Conservation (phyloP, 1,140 invertebrate genomes). For the Caenorhabditis remanei region DNA sequence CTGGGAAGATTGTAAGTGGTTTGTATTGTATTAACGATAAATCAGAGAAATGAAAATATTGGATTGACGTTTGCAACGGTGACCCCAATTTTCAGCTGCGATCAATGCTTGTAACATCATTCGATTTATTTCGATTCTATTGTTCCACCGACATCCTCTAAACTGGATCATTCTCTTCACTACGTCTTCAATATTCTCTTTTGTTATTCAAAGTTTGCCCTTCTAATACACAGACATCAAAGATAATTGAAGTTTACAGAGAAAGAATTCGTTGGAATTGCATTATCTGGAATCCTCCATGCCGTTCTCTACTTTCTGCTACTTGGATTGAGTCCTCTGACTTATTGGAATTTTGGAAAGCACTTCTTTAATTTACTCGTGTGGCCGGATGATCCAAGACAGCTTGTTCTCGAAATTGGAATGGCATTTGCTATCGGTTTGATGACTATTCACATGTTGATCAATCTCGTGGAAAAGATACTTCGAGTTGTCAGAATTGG, state of each 20-base stretch:
- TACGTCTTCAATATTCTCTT: neutral
- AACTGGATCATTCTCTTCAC: conserved; percentile 1
- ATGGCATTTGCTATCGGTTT: neutral
- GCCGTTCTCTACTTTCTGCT: neutral
- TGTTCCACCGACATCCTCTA: neutral
- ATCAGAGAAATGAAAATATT: neutral
- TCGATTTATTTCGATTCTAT: neutral
- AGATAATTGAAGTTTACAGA: neutral
- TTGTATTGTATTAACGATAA: too few species aligned
- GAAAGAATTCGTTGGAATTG: neutral
- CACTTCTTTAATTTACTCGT: neutral
- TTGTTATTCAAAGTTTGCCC: neutral
- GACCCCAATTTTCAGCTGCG: neutral
- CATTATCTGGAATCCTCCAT: neutral
- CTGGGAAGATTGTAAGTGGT: neutral
- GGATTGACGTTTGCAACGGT: neutral
- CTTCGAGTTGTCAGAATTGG: neutral
- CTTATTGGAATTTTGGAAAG: conserved; percentile 28
- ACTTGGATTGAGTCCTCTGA: neutral
- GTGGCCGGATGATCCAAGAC: conserved; percentile 20
- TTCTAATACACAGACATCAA: neutral
- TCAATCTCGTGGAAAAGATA: neutral
- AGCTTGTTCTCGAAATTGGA: neutral
- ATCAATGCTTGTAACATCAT: neutral
- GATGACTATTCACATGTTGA: neutral